These are phyloP conservation scores for Pachyseris speciosa DNA, from an alignment of 64 coral and sea anemone species.

Conservation along the genomic window DNA sequence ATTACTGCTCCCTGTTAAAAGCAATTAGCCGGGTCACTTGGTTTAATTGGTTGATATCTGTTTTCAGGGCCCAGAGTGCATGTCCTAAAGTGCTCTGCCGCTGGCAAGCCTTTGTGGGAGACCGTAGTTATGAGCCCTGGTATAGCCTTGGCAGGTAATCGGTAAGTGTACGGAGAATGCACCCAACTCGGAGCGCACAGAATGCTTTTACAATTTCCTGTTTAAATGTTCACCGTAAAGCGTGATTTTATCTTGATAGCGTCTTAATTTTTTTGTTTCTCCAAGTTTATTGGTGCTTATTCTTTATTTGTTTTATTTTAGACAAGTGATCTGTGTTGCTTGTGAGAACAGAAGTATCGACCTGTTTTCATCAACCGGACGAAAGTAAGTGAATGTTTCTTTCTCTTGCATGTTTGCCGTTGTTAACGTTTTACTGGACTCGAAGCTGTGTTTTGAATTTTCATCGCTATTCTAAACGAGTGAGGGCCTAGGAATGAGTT, in stretches of 20 bases:
- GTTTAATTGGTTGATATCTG: background rate
- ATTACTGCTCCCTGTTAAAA: background rate
- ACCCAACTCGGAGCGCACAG: too few species aligned
- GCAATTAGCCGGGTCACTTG: background rate
- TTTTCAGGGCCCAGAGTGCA: constrained; percentile 53
- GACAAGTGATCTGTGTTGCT: constrained; percentile 87
- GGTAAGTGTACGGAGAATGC: constrained; percentile 63
- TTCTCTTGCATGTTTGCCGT: background rate
- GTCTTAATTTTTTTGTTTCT: too few species aligned
- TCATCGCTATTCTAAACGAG: too few species aligned
- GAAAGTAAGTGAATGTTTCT: constrained; percentile 66
- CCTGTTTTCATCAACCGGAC: constrained; percentile 91
- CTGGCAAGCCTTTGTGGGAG: constrained; percentile 86
- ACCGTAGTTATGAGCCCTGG: constrained; percentile 86
- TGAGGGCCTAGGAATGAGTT: too few species aligned
- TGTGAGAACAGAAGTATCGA: constrained; percentile 84
- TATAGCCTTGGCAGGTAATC: constrained; percentile 95
- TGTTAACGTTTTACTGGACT: background rate
- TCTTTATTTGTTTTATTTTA: constrained; percentile 15
- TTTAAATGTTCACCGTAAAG: background rate
- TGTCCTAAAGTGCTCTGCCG: constrained; percentile 78
- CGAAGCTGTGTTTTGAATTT: background rate
- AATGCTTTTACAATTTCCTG: background rate
- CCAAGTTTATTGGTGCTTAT: too few species aligned
- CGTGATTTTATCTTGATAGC: too few species aligned